These are phyloP conservation scores for Oxytorus armatus DNA, from an alignment of 2,888 invertebrate species.

Conservation along the genomic window DNA sequence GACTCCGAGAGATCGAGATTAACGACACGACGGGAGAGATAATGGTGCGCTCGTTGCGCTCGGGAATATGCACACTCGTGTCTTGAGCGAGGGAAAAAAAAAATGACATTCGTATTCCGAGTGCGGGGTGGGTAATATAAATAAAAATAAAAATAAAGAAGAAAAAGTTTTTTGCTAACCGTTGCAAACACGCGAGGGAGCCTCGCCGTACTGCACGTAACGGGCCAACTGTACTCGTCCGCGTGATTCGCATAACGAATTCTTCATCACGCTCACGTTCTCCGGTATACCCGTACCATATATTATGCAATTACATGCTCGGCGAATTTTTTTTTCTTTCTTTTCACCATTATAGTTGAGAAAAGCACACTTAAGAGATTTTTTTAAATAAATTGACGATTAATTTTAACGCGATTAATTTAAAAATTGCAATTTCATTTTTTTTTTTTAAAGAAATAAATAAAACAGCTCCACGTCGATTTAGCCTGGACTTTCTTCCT, in stretches of 20 bases:
- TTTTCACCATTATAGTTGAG: neutral
- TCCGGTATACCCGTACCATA: neutral
- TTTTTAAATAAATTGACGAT: neutral
- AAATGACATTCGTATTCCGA: conserved; percentile 15
- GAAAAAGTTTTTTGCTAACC: conserved; percentile 13
- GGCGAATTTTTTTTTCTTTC: conserved; percentile 4
- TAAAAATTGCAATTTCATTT: neutral
- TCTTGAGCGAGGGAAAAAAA: conserved; percentile 10
- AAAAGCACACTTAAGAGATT: neutral
- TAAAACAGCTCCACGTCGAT: neutral
- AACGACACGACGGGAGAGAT: too few species aligned
- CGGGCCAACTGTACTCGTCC: conserved; percentile 36
- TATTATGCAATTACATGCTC: neutral
- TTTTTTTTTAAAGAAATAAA: too few species aligned
- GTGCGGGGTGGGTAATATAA: neutral
- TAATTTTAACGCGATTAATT: neutral
- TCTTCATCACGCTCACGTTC: conserved; percentile 6
- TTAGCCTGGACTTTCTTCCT: too few species aligned
- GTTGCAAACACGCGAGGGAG: conserved; percentile 31
- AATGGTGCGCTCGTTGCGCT: conserved; percentile 17
- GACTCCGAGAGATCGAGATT: conserved; percentile 14
- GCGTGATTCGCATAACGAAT: conserved; percentile 49
- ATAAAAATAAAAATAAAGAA: neutral
- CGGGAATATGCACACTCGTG: conserved; percentile 11
- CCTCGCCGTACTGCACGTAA: neutral